phyloP scores from a whole-genome alignment of 2,797 vertebrate species.

The Clarias fuscus region DNA sequence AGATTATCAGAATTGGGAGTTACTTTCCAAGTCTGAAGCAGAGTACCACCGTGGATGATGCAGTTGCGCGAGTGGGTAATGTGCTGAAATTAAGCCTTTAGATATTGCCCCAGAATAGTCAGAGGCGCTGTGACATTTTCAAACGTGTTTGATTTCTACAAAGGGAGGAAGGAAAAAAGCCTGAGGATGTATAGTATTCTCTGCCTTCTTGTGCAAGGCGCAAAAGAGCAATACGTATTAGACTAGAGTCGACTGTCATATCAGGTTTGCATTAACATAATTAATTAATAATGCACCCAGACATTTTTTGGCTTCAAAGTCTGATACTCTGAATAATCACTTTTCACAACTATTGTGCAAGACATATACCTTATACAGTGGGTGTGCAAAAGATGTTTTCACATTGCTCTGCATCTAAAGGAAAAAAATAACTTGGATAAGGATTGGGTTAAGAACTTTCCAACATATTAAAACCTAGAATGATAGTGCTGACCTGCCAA shows the following conservation, averaged over 20 bases:
- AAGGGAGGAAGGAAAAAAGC: neutral
- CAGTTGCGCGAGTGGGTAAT: neutral
- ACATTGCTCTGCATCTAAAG: too few species aligned
- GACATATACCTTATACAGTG: too few species aligned
- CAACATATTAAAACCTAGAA: too few species aligned
- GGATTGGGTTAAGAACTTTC: too few species aligned
- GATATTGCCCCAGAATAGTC: neutral
- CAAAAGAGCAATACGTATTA: neutral
- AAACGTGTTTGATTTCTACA: neutral
- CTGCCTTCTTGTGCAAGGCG: neutral
- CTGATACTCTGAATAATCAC: neutral
- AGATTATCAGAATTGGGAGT: conserved; percentile 3
- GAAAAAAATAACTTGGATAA: too few species aligned
- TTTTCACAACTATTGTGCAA: neutral
- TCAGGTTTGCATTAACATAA: neutral
- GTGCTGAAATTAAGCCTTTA: conserved; percentile 4
- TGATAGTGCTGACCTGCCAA: too few species aligned
- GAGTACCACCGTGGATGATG: neutral
- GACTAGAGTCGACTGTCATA: neutral
- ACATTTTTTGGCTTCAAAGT: neutral
- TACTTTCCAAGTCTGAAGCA: conserved; percentile 12
- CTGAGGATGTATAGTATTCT: neutral
- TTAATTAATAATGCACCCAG: neutral
- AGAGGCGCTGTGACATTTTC: neutral
- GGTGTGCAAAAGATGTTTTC: neutral